phyloP scores from a whole-genome alignment of 2,113 vertebrate genomes.

The Centrocercus urophasianus region DNA sequence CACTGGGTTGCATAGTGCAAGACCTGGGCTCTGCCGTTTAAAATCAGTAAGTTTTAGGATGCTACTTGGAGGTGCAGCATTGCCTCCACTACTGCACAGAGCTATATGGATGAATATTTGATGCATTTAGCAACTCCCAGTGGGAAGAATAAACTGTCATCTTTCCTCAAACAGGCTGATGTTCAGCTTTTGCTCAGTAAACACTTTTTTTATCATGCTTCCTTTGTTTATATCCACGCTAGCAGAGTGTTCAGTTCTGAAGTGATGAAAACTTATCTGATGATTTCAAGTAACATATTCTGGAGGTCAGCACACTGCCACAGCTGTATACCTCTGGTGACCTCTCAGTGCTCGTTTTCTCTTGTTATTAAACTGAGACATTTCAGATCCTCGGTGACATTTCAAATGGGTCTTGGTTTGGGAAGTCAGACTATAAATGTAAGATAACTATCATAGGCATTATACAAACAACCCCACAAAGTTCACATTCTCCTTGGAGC shows the following conservation, averaged over 20 bases:
- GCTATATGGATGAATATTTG: neutral
- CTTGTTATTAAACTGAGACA: constrained; percentile 38
- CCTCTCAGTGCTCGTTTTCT: constrained; percentile 33
- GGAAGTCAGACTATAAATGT: constrained; percentile 29
- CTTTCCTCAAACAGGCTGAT: neutral
- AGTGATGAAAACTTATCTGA: neutral
- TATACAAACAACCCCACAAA: constrained; percentile 16
- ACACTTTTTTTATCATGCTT: neutral
- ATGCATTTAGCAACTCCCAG: neutral
- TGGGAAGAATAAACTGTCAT: neutral
- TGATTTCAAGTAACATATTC: neutral
- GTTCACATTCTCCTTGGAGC: constrained; percentile 45
- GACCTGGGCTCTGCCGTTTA: neutral
- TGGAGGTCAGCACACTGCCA: neutral
- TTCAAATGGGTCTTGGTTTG: constrained; percentile 26
- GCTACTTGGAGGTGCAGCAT: neutral
- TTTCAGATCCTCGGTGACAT: constrained; percentile 37
- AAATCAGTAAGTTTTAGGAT: neutral
- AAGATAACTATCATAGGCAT: neutral
- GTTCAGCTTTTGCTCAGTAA: neutral
- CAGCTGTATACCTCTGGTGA: neutral
- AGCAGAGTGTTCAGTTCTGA: neutral
- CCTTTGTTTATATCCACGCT: neutral
- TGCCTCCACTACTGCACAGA: neutral
- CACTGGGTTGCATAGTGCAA: neutral